These are phyloP conservation scores for Geotria australis DNA, from an alignment of 2,797 vertebrate species.

Conservation along the genomic window DNA sequence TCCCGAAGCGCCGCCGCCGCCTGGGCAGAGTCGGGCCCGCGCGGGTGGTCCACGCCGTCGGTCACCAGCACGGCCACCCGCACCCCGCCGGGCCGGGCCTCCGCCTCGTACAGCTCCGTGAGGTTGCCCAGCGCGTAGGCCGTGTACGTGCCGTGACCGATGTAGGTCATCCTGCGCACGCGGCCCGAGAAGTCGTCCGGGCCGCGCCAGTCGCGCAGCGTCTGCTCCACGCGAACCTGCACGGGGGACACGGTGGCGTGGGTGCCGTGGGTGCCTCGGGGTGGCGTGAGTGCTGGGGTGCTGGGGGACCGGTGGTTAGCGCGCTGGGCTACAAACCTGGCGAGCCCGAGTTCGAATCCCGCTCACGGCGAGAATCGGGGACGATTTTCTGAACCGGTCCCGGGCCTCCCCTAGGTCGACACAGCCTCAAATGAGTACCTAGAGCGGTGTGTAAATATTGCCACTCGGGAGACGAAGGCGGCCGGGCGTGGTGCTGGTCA, in stretches of 20 bases:
- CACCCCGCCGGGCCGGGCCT: constrained; percentile 16
- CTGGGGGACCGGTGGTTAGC: no score
- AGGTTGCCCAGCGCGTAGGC: constrained; percentile 43
- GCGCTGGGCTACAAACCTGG: no score
- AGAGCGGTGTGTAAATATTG: no score
- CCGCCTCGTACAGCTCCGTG: constrained; percentile 23
- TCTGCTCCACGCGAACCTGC: constrained; percentile 12
- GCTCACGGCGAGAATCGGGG: no score
- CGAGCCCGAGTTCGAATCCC: no score
- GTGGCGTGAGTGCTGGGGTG: no score
- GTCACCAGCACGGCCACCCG: constrained; percentile 43
- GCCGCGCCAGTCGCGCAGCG: constrained; percentile 28
- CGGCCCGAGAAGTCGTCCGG: constrained; percentile 22
- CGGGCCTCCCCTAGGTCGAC: no score
- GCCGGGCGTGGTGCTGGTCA: no score
- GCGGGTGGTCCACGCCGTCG: constrained; percentile 42
- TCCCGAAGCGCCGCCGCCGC: constrained; percentile 23
- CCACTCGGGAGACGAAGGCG: no score
- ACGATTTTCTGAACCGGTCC: no score
- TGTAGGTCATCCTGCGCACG: constrained; percentile 20
- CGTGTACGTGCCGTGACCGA: constrained; percentile 51
- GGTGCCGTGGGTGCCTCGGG: not conserved
- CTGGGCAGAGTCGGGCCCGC: constrained; percentile 22
- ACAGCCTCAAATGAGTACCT: no score
- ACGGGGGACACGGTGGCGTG: not conserved